Evolutionary conservation across 2,113 vertebrate genomes (phyloP), one percentile per base, ranked within the genome.

Genomic region (Spermophilus dauricus): DNA sequence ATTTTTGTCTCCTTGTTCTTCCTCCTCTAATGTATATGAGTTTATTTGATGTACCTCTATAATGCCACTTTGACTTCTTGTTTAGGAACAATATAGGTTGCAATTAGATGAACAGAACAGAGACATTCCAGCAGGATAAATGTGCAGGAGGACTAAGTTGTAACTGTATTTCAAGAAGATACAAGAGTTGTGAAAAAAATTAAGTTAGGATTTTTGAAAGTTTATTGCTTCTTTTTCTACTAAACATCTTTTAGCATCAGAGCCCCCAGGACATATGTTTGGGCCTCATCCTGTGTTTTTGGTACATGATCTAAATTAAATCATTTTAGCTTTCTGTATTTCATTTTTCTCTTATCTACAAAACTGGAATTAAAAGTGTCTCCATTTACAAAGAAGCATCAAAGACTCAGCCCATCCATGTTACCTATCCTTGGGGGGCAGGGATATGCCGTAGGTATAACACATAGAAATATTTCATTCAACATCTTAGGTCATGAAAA

Each of bases 311-410:
- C 89, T 91, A 97, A 96, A 96, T 98, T 95, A 95, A 96, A 91
- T 95, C 91, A 48, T 51, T 89, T 94, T 32, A 97, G 83, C 45
- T 81, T 86, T 86, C 88, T 91, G 72, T 48, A 39, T 97, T 96
- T 96, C 78, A 86, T 97, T 98, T 63, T 94, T 86, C 45, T 76
- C 75, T 95, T 97, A 97, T 91, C 91, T 97, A 48, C 30, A 77
- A 90, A 96, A 96, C 39, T 92, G n/a, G 61, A 98, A 95, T 98
- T 94, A 94, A 84, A 97, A 78, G 72, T 39, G 67, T 91, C 69
- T 94, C 63, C 77, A 84, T 85, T 96, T 86, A 92, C 34, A 95
- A 82, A 42, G 56, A 81, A 93, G 94, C 42, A 53, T 17, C 83
- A 63, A 93, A 89, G 84, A 86, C 58, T 78, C n/a, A 96, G 70